phyloP scores from a whole-genome alignment of 2,797 vertebrate species.

The Bothrops alternatus region DNA sequence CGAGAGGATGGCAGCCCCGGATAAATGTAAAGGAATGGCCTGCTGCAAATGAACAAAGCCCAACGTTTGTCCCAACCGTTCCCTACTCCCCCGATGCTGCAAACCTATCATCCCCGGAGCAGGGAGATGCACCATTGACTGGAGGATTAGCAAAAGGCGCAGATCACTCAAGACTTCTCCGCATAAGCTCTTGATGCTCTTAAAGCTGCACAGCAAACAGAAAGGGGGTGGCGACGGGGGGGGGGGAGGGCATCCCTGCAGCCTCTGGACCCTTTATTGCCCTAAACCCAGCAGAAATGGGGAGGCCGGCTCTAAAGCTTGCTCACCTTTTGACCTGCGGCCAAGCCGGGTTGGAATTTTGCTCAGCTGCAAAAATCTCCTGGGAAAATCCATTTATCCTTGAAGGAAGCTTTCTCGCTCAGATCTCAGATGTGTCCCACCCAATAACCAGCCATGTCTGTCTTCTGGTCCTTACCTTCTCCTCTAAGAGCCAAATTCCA shows the following conservation, averaged over 20 bases:
- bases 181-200: not conserved
- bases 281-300: not conserved
- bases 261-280: slow-evolving; percentile 20
- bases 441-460: too few species aligned
- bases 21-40: not conserved
- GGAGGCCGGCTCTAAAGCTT: not conserved
- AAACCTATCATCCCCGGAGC: not conserved
- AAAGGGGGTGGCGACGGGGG: not conserved
- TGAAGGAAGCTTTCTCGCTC: not conserved
- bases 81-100: not conserved
- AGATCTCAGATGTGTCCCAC: not conserved
- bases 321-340: slow-evolving; percentile 25
- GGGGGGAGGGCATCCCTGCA: not conserved
- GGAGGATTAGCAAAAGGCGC: not conserved
- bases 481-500: not conserved
- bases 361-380: not conserved
- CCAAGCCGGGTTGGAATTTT: not conserved
- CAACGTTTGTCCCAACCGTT: not conserved
- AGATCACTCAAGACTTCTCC: not conserved
- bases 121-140: slow-evolving; percentile 7
- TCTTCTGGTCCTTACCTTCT: not conserved
- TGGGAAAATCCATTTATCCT: not conserved
- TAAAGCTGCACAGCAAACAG: slow-evolving; percentile 24
- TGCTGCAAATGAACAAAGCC: not conserved
- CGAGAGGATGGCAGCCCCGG: fast-evolving